These are phyloP conservation scores for Callyntrura guangdongensis DNA, from an alignment of 2,888 invertebrate genomes.

Conservation along the genomic window DNA sequence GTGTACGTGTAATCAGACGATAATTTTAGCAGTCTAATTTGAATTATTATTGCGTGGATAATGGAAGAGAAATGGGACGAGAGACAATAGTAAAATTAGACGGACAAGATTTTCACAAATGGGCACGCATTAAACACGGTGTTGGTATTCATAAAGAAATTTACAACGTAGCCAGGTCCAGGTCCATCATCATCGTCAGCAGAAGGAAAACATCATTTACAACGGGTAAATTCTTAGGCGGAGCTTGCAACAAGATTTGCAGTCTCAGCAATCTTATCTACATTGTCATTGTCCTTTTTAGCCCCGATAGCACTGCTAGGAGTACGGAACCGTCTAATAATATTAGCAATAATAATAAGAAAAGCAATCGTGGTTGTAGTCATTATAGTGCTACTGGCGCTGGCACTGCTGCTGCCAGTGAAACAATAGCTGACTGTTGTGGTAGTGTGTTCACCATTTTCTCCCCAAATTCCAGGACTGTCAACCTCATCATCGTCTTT, in stretches of 20 bases:
- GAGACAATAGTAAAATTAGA: constrained; percentile 57
- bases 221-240: not conserved
- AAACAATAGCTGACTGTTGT: constrained; percentile 15
- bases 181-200: constrained; percentile 36
- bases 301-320: constrained; percentile 16
- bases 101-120: constrained; percentile 55
- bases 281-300: constrained; percentile 14
- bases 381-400: constrained; percentile 18
- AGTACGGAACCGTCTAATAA: not conserved
- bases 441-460: constrained; percentile 3
- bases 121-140: constrained; percentile 72
- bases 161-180: constrained; percentile 29
- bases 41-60: constrained; percentile 40
- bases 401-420: constrained; percentile 8
- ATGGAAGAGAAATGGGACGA: constrained; percentile 62
- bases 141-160: constrained; percentile 61
- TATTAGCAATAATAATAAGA: constrained; percentile 19
- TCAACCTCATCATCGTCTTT: constrained; percentile 61
- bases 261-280: constrained; percentile 17
- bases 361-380: constrained; percentile 4
- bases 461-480: constrained; percentile 9
- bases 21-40: not conserved
- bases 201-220: constrained; percentile 30
- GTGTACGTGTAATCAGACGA: constrained; percentile 9
- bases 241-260: constrained; percentile 12